Evolutionary conservation across 2,797 vertebrate species (phyloP).

Genomic region (Danio aesculapii): DNA sequence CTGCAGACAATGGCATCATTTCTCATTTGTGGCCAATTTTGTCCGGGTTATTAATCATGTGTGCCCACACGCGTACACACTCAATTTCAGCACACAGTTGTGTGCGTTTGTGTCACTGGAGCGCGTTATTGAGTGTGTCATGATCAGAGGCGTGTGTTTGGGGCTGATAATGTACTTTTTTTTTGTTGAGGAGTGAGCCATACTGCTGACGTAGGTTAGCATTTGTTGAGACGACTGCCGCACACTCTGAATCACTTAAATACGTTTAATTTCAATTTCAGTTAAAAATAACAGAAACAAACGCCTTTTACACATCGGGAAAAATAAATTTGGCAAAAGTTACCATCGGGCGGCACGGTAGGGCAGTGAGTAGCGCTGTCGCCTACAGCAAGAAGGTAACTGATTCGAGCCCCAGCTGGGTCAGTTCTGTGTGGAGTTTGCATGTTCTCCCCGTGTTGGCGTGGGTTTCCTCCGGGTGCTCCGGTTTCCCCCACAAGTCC

Average conservation of each 20-base stretch:
- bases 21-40: conserved; percentile 27
- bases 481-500: no score
- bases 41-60: conserved; percentile 46
- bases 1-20: conserved; percentile 25
- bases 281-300: neutral
- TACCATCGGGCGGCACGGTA: no score
- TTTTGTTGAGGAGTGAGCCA: neutral
- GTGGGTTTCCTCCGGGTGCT: no score
- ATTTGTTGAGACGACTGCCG: neutral
- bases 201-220: neutral
- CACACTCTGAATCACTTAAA: neutral
- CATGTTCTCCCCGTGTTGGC: no score
- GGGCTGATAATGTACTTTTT: conserved; percentile 4
- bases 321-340: neutral
- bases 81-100: neutral
- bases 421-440: no score
- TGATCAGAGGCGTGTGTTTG: conserved; percentile 5
- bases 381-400: no score
- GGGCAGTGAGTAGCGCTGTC: no score
- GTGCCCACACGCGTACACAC: conserved; percentile 16
- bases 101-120: neutral
- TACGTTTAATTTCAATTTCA: neutral
- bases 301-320: neutral
- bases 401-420: no score
- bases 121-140: conserved; percentile 12